Conservation (phyloP, 2,888 invertebrate genomes). For the Leptinotarsa rubiginosa region DNA sequence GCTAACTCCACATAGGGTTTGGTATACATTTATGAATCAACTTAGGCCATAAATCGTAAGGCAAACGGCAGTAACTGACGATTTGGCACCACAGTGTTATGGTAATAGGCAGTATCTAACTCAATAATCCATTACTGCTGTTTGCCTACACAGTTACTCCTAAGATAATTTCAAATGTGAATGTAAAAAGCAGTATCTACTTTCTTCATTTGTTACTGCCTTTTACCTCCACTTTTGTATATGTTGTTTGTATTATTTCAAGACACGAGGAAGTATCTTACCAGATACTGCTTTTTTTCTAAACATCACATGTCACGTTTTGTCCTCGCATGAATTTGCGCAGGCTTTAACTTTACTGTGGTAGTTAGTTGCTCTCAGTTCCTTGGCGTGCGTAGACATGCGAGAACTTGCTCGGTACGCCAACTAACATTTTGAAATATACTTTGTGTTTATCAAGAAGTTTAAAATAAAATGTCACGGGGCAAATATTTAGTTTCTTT, state of each 20-base stretch:
- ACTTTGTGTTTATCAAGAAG: neutral
- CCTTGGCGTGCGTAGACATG: conserved; percentile 3
- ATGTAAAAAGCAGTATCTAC: neutral
- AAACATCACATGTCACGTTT: neutral
- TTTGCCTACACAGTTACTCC: conserved; percentile 6
- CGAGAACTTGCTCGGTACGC: neutral
- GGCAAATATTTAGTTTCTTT: conserved; percentile 6
- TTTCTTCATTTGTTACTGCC: too few relatives aligned
- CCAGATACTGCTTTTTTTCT: conserved; percentile 6
- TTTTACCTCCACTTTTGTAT: conserved; percentile 1
- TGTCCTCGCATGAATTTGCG: conserved; percentile 6
- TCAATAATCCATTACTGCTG: too few relatives aligned
- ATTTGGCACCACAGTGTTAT: neutral
- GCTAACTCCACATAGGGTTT: too few relatives aligned
- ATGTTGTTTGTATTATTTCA: conserved; percentile 6
- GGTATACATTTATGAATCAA: too few relatives aligned
- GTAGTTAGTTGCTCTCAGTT: conserved; percentile 1
- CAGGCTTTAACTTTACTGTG: neutral
- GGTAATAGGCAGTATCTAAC: conserved; percentile 12
- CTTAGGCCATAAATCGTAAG: too few relatives aligned
- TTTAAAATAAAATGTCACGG: neutral
- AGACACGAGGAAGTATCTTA: neutral
- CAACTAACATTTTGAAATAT: neutral
- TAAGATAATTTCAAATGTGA: conserved; percentile 9
- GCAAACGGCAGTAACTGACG: too few relatives aligned